Base-by-base conservation (phyloP, 1,140 invertebrate species). In the Aporrectodea caliginosa region DNA sequence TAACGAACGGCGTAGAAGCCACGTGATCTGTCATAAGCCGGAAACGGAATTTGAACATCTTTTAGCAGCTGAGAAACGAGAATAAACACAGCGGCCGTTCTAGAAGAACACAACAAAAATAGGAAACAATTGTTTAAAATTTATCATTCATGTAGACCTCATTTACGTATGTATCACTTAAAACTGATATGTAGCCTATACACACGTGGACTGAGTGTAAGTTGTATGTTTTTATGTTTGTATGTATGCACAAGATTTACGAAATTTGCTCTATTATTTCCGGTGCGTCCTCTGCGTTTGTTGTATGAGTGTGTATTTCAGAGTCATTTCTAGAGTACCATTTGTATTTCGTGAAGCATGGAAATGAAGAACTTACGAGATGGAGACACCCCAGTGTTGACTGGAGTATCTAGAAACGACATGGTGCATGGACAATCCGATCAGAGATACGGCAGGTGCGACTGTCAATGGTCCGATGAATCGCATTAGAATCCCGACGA, bases 51-150 rank as follows among this genome's bases (percentile, higher is more conserved):
- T 27, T 90, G 87, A 0, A 95, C 90, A 72, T 93, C 90, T 1
- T 90, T 90, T 87, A 95, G 88, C 84, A 93, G 92, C 87, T 95
- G 93, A 0, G 94, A 95, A 84, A 95, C 95, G 30, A 94, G 84
- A 0, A 94, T 93, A 80, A 95, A 88, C 86, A 95, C 90, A 0
- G 90, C 87, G 77, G 94, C 93, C 0, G 93, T 95, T 58, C 93
- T 94, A 85, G 0, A 90, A 90, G 82, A 84, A 58, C 78, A 80
- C 69, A 34, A 77, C n/a, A n/a, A n/a, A n/a, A n/a, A n/a, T n/a
- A n/a, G n/a, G n/a, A n/a, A n/a, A n/a, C n/a, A n/a, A n/a, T n/a
- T n/a, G n/a, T n/a, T n/a, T n/a, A n/a, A n/a, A n/a, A n/a, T n/a
- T n/a, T n/a, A n/a, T n/a, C n/a, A n/a, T n/a, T n/a, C n/a, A n/a